These are phyloP conservation scores for Ectemnius lituratus DNA, from an alignment of 2,888 invertebrate species.

Conservation along the genomic window DNA sequence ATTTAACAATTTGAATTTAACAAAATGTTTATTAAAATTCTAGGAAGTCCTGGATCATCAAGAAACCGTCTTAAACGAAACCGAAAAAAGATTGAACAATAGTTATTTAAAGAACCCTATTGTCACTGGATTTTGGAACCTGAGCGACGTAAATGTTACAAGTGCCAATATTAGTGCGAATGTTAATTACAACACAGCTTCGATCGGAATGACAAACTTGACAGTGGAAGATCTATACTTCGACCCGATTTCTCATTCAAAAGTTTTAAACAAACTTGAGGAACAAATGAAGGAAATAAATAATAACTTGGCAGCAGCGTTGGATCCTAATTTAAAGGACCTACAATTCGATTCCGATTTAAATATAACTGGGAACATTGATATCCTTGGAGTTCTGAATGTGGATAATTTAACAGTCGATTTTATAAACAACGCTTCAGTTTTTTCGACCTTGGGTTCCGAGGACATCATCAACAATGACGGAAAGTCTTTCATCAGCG, in stretches of 20 bases:
- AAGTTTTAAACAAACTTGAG: slow-evolving; percentile 38
- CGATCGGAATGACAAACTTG: slow-evolving; percentile 45
- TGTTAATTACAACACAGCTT: slow-evolving; percentile 42
- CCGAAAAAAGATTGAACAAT: slow-evolving; percentile 43
- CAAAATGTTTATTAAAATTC: neutral
- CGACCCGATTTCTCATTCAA: slow-evolving; percentile 16
- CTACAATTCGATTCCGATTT: slow-evolving; percentile 47
- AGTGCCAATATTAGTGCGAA: slow-evolving; percentile 39
- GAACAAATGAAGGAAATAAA: slow-evolving; percentile 46
- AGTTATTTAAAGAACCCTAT: slow-evolving; percentile 56
- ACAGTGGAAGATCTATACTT: neutral
- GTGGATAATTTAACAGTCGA: slow-evolving; percentile 65
- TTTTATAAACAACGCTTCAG: slow-evolving; percentile 65
- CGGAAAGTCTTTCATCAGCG: slow-evolving; percentile 56
- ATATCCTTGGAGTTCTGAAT: slow-evolving; percentile 65
- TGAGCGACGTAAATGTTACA: slow-evolving; percentile 45
- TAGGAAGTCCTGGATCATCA: slow-evolving; percentile 61
- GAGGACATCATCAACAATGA: slow-evolving; percentile 55
- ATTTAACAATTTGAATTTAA: no score
- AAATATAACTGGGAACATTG: slow-evolving; percentile 71
- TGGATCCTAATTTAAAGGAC: slow-evolving; percentile 34
- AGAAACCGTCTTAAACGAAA: slow-evolving; percentile 60
- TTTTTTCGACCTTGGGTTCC: slow-evolving; percentile 66
- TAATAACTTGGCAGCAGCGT: slow-evolving; percentile 39
- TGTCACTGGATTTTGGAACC: slow-evolving; percentile 58